Conservation (phyloP, 2,797 vertebrate species). For the Poeciliopsis gracilis region DNA sequence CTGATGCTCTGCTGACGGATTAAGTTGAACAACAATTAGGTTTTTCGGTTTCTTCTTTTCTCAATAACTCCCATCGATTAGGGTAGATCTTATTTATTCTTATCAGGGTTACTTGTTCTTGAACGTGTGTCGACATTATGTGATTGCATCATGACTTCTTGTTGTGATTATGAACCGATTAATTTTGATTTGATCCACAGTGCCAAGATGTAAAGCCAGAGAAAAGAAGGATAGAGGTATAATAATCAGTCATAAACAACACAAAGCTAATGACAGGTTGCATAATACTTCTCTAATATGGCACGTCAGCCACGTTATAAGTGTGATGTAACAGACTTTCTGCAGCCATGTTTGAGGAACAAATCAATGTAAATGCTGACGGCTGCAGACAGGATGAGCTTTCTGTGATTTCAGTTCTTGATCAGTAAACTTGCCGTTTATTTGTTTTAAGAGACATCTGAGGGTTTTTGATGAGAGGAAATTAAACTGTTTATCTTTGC, state of each 20-base stretch:
- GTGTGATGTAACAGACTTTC: constrained; percentile 3
- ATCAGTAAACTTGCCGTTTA: background rate
- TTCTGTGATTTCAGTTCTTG: background rate
- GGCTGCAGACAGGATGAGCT: background rate
- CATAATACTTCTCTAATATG: background rate
- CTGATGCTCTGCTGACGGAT: background rate
- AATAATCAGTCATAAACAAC: background rate
- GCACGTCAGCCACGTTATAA: background rate
- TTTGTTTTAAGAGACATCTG: background rate
- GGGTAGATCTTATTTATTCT: background rate
- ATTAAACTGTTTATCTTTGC: background rate
- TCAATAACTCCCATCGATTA: background rate
- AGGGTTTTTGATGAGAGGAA: background rate
- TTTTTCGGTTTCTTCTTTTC: background rate
- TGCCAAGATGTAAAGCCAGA: background rate
- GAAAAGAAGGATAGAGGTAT: background rate
- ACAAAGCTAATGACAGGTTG: background rate
- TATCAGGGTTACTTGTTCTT: background rate
- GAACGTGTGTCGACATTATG: background rate
- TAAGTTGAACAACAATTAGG: background rate
- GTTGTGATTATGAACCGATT: background rate
- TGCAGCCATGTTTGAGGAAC: background rate
- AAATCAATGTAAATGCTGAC: background rate
- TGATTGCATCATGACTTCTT: background rate
- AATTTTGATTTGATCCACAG: background rate